Evolutionary conservation across 2,888 invertebrate species (phyloP), one percentile per base, ranked within the genome.

Genomic region (Macrosiphum euphorbiae): DNA sequence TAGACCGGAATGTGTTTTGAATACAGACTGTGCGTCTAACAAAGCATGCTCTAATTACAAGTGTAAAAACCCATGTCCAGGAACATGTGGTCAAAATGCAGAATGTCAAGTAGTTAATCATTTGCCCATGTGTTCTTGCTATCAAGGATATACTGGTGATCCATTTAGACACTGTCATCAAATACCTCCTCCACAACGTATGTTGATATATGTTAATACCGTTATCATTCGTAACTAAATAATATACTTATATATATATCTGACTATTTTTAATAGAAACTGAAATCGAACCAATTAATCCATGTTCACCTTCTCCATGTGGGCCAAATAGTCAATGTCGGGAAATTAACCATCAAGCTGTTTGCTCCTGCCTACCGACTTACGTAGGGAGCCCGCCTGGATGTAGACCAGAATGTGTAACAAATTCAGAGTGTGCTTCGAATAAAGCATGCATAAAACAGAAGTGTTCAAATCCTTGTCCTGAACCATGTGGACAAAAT

Each of bases 61-160:
- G 96, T 98, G 98, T 95, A 96, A 97, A 91, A 98, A 98, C 96
- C 98, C 98, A 86, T 98, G 98, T 95, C 98, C 98, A 28, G 98
- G 98, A 94, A 97, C 98, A 94, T 98, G 98, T 95, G 98, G 98
- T 13, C 96, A 97, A 92, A 97, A 97, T 95, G 98, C 98, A 4
- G 97, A 98, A 95, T 98, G 98, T 95, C 97, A 97, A 87, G 98
- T 98, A 8, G 97, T 98, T 28, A 98, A 98, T 95, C 98, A 98
- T 95, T 97, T 98, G 88, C 98, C 98, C n/a, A 95, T 95, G 84
- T 96, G 96, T 94, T 95, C 95, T 28, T 96, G 96, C 91, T 95
- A 95, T 41, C 95, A 95, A 88, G 95, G 95, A 3, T 95, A 95
- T 94, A 95, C 95, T 84, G 95, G 95, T 44, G 95, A 95, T 95